Base-by-base conservation (phyloP, 2,888 invertebrate species). In the Lissocephala sabroskyi region DNA sequence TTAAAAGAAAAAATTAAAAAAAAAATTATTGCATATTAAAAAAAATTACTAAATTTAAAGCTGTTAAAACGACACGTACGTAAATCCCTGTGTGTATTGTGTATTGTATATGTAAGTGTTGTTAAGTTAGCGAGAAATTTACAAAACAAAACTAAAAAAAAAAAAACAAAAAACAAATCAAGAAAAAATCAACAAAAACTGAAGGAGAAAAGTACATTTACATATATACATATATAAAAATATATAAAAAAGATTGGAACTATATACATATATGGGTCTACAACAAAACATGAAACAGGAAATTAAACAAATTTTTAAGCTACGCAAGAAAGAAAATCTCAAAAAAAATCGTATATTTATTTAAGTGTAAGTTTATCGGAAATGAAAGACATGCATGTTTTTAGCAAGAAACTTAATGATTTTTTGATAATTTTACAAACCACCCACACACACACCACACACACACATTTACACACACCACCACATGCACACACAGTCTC, bases 381-480 rank as follows among this genome's bases (percentile, higher is more conserved):
- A 74, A 74, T 48, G 65, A 59, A 73, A 76, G 77, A 71, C 71
- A 70, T 62, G 16, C 28, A 35, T 71, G 71, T 77, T 68, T 56
- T 74, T 62, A 67, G 66, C 71, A 56, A 50, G 16, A 51, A 42
- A 55, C 58, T 56, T 49, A 54, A 75, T 71, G 74, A 74, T 74
- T 74, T 74, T 74, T 74, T 74, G 74, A 74, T 74, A 78, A 74
- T 74, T 74, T 74, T 74, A 79, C 79, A 78, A 74, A 73, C 61
- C 47, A 43, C 49, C 62, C 52, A 52, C 28, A 45, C 35, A 43
- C 42, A 45, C 50, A 46, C 36, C 14, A 18, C 18, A 36, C 26
- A 32, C 35, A 36, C 39, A 50, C 44, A 32, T 26, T 26, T 11
- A 18, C 1, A 55, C 49, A 59, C 52, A 29, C 54, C 45, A 56